Conservation (phyloP, 2,888 invertebrate genomes). For the Drosophila neutralis region DNA sequence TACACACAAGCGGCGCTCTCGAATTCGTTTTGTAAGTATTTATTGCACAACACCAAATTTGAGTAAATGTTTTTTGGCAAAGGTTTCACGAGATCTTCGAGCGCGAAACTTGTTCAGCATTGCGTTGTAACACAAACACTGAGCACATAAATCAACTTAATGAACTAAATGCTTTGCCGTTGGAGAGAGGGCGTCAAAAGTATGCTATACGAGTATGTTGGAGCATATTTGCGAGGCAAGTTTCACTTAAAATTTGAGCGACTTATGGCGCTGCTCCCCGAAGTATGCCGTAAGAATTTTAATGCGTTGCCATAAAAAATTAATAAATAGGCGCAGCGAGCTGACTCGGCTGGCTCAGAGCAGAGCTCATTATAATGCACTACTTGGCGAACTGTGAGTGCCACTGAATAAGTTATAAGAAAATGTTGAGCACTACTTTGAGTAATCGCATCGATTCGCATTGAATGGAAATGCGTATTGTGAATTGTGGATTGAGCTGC, state of each 20-base stretch:
- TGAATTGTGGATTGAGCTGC: constrained; percentile 40
- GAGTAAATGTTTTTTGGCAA: constrained; percentile 16
- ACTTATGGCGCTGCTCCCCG: constrained; percentile 10
- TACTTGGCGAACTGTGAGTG: constrained; percentile 27
- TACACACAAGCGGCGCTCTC: constrained; percentile 6
- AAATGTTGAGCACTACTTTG: constrained; percentile 32
- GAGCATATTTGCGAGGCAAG: constrained; percentile 10
- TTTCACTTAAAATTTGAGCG: constrained; percentile 23
- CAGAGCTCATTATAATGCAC: constrained; percentile 34
- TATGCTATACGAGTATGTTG: constrained; percentile 30
- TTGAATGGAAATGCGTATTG: constrained; percentile 18
- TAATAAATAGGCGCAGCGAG: constrained; percentile 43
- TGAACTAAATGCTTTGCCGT: constrained; percentile 29
- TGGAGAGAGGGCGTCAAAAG: constrained; percentile 11
- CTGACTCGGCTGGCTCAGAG: neutral
- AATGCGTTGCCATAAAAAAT: constrained; percentile 46
- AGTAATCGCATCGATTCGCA: constrained; percentile 20
- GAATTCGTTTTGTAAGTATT: constrained; percentile 32
- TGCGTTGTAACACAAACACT: constrained; percentile 20
- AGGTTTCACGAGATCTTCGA: constrained; percentile 13
- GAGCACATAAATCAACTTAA: constrained; percentile 55
- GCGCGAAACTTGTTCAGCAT: constrained; percentile 14
- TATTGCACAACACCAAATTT: constrained; percentile 7
- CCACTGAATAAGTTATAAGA: constrained; percentile 50
- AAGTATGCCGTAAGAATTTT: constrained; percentile 38